Base-by-base conservation (phyloP, 1,140 invertebrate genomes). In the Zaprionus ornatus region DNA sequence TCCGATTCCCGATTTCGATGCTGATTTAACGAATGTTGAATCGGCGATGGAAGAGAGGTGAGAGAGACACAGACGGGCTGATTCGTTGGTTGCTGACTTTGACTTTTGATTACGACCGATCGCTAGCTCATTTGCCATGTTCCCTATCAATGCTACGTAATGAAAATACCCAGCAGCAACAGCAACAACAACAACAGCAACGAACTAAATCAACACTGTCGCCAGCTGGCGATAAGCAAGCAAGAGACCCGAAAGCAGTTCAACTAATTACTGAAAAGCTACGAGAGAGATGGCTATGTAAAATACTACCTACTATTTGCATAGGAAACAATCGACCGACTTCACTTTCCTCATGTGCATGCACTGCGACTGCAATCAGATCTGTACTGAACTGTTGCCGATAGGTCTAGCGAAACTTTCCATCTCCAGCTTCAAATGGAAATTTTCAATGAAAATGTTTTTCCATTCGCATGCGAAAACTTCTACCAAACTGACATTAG, bases 81-180 rank as follows among this genome's bases (percentile, higher is more conserved):
- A 17, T 42, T 15, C 5, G 40, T n/a, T 42, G 45, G 17, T 45
- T 27, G 57, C 6, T 78, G 76, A 65, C 72, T 66, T 75, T 76
- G 67, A 79, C 73, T 71, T 56, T 67, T 78, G 76, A 78, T 78
- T 78, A 57, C 72, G 29, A 25, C 40, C 67, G 60, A 64, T 62
- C 55, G 68, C 50, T 42, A 56, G 68, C 54, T 56, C 69, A 48
- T 70, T 71, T 65, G 62, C 40, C 50, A 52, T 48, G 45, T 68
- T 63, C 66, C 59, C 60, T 76, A 79, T 79, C 77, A 79, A 74
- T 60, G 42, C 68, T 56, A 74, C 76, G 71, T 78, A 78, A 78
- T 63, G 65, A 60, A 69, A 66, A 71, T 55, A 50, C 40, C 40
- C 35, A 56, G 57, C 42, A 70, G 55, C 19, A 52, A 19, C n/a